These are phyloP conservation scores for Diabrotica virgifera DNA, from an alignment of 1,140 invertebrate species.

Conservation along the genomic window DNA sequence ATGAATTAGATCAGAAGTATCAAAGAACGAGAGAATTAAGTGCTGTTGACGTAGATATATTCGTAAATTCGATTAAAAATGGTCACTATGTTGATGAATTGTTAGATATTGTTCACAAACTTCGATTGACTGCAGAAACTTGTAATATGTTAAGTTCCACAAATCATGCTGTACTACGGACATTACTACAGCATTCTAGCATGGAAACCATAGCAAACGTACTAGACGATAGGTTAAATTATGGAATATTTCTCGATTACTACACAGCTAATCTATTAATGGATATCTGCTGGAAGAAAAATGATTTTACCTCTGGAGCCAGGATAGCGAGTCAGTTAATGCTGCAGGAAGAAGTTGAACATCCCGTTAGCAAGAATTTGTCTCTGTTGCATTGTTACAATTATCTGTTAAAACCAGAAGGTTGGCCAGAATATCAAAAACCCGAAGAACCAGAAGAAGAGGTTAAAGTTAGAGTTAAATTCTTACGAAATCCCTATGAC, in stretches of 20 bases:
- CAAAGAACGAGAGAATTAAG: constrained; percentile 54
- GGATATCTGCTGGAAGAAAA: constrained; percentile 69
- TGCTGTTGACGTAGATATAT: constrained; percentile 73
- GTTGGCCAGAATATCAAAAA: constrained; percentile 52
- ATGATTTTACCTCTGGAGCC: constrained; percentile 70
- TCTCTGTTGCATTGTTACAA: constrained; percentile 72
- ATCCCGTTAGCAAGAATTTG: constrained; percentile 68
- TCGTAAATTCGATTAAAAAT: constrained; percentile 60
- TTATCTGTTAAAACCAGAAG: constrained; percentile 62
- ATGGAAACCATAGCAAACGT: constrained; percentile 65
- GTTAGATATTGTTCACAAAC: constrained; percentile 63
- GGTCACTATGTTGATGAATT: constrained; percentile 61
- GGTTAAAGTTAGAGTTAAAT: constrained; percentile 74
- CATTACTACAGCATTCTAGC: constrained; percentile 59
- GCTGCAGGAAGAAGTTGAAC: constrained; percentile 83
- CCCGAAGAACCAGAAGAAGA: constrained; percentile 59
- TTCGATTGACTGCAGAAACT: constrained; percentile 68
- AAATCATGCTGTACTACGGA: constrained; percentile 72
- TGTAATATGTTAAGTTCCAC: constrained; percentile 73
- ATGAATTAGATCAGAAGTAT: constrained; percentile 61
- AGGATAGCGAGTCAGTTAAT: constrained; percentile 75
- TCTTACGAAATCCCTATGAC: constrained; percentile 74
- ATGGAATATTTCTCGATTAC: constrained; percentile 85
- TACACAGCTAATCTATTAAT: constrained; percentile 78
- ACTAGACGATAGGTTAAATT: constrained; percentile 78